These are phyloP conservation scores for Octodonta nipae DNA, from an alignment of 2,888 invertebrate species.

Conservation along the genomic window DNA sequence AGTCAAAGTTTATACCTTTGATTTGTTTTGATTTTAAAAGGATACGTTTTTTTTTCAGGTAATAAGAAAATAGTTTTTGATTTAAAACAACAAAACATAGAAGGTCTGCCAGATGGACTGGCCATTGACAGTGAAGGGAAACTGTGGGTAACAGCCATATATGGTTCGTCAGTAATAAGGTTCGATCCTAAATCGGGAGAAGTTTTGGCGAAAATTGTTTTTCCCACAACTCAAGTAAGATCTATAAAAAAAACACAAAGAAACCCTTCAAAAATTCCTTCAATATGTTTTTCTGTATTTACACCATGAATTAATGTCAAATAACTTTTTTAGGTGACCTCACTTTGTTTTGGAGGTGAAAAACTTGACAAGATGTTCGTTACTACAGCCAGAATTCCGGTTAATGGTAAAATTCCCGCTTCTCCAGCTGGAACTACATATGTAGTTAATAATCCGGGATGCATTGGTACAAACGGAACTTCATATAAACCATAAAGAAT, in stretches of 20 bases:
- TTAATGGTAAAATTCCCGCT: slow-evolving; percentile 11
- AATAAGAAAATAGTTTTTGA: slow-evolving; percentile 45
- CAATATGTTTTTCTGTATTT: too few relatives aligned
- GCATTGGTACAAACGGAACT: slow-evolving; percentile 6
- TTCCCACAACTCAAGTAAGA: slow-evolving; percentile 50
- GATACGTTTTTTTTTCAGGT: slow-evolving; percentile 9
- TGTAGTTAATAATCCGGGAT: slow-evolving; percentile 1
- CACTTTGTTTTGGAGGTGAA: slow-evolving; percentile 56
- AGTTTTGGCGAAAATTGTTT: slow-evolving; percentile 42
- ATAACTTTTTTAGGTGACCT: slow-evolving; percentile 39
- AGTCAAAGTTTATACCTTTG: too few relatives aligned
- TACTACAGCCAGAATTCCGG: slow-evolving; percentile 38
- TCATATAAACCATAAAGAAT: slow-evolving; percentile 9
- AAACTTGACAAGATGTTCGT: slow-evolving; percentile 50
- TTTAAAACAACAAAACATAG: slow-evolving; percentile 25
- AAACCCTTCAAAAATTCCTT: too few relatives aligned
- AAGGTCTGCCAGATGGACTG: slow-evolving; percentile 52
- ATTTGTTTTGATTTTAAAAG: slow-evolving; percentile 5
- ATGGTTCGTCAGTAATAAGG: slow-evolving; percentile 43
- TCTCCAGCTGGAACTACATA: slow-evolving; percentile 7
- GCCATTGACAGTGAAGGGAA: slow-evolving; percentile 62
- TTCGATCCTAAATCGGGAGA: slow-evolving; percentile 41
- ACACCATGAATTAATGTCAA: too few relatives aligned
- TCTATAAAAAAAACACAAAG: too few relatives aligned
- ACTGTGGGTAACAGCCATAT: slow-evolving; percentile 61